phyloP scores from a whole-genome alignment of 2,888 invertebrate genomes.

The Metacarcinus magister region DNA sequence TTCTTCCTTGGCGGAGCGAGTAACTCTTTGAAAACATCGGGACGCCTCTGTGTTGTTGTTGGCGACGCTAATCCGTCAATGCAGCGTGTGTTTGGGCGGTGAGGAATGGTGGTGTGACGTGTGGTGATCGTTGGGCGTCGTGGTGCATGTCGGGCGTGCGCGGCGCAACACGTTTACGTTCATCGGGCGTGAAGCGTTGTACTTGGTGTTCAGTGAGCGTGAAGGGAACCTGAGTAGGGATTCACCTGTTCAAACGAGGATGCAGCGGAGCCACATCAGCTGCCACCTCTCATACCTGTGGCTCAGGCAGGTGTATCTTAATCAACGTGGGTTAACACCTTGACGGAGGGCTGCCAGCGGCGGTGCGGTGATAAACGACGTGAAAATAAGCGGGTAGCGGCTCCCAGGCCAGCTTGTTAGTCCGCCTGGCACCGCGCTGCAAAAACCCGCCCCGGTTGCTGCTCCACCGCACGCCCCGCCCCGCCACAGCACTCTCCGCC shows the following conservation, averaged over 20 bases:
- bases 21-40: neutral
- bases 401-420: constrained; percentile 49
- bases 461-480: constrained; percentile 10
- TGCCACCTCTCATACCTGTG: constrained; percentile 41
- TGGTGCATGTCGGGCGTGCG: neutral
- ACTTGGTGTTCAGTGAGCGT: neutral
- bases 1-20: neutral
- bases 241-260: neutral
- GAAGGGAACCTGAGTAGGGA: neutral
- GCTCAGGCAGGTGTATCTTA: constrained; percentile 21
- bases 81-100: neutral
- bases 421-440: constrained; percentile 45
- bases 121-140: neutral
- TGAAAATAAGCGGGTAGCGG: constrained; percentile 46
- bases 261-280: neutral
- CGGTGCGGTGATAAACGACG: constrained; percentile 46
- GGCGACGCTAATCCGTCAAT: neutral
- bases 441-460: constrained; percentile 18
- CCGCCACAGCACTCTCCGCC: neutral
- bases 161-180: constrained; percentile 9
- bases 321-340: constrained; percentile 54
- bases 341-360: constrained; percentile 49
- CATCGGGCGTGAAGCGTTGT: neutral
- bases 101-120: neutral
- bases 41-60: neutral